Evolutionary conservation across 2,797 vertebrate species (phyloP).

Genomic region (Acestrorhynchus altus): DNA sequence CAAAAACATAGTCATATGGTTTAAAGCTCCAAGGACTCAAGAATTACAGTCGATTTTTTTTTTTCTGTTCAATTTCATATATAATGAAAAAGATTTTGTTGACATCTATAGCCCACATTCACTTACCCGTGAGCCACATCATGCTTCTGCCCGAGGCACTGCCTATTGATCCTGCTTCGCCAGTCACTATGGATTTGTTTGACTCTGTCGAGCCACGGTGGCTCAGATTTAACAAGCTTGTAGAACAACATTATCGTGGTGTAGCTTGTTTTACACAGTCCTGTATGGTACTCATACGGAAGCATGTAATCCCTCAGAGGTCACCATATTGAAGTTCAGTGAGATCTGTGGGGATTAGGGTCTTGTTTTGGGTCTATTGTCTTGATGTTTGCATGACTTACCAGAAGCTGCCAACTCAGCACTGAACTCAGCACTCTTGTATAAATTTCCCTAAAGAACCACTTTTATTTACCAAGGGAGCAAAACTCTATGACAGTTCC

Average conservation of each 20-base stretch:
- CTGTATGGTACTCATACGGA: neutral
- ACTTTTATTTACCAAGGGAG: conserved; percentile 34
- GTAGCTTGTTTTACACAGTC: conserved; percentile 1
- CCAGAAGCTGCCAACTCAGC: conserved; percentile 7
- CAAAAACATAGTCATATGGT: too few species aligned
- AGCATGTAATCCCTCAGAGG: neutral
- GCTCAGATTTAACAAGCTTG: conserved; percentile 23
- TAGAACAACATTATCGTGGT: conserved; percentile 15
- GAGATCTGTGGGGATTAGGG: neutral
- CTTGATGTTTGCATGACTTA: conserved; percentile 1
- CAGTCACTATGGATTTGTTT: conserved; percentile 46
- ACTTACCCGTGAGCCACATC: conserved; percentile 1
- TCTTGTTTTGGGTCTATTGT: conserved; percentile 37
- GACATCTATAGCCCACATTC: conserved; percentile 7
- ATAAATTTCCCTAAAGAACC: conserved; percentile 22
- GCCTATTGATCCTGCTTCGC: conserved; percentile 44
- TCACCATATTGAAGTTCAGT: neutral
- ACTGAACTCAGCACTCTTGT: conserved; percentile 5
- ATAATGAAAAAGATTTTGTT: conserved; percentile 17
- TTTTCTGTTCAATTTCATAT: conserved; percentile 5
- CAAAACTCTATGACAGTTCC: conserved; percentile 41
- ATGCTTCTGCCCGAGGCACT: conserved; percentile 24
- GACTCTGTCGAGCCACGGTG: conserved; percentile 16
- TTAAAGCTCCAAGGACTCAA: neutral
- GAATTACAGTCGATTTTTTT: neutral